Base-by-base conservation (phyloP, 2,113 vertebrate genomes). In the Aegithalos caudatus region DNA sequence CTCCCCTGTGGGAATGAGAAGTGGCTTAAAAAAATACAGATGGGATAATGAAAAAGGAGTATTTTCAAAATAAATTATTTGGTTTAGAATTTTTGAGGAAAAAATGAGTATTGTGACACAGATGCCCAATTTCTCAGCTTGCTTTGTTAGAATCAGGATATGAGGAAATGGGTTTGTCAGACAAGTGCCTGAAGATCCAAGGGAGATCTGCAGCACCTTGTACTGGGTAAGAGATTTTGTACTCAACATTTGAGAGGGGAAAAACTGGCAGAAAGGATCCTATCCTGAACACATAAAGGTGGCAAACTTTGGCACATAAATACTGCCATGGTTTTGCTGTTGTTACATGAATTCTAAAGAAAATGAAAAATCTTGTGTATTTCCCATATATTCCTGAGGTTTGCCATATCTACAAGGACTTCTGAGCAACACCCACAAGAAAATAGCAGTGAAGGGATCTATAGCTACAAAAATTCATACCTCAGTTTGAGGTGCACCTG, bases 1-100 rank as follows among this genome's bases (percentile, higher is more conserved):
- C 64, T 94, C 89, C 86, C 82, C 80, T 4, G 3, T 86, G 91
- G 95, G 83, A 94, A 88, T 37, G 72, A 94, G 74, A 91, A 92
- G 69, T 48, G 69, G n/a, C n/a, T n/a, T n/a, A n/a, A n/a, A n/a
- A n/a, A n/a, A n/a, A n/a, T n/a, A n/a, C n/a, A n/a, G n/a, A n/a
- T n/a, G n/a, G n/a, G n/a, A n/a, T n/a, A n/a, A n/a, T n/a, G n/a
- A n/a, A n/a, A n/a, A n/a, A n/a, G n/a, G n/a, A n/a, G n/a, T n/a
- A n/a, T n/a, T n/a, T n/a, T n/a, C 14, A 44, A 85, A 81, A 87
- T 37, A 89, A 87, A 64, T 89, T 70, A 70, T 60, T 90, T 48
- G 12, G 24, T 22, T 51, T 38, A 51, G 40, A 47, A 23, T 22
- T 79, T 82, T 64, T 62, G 24, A 60, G 54, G 6, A 1, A 38